Base-by-base conservation (phyloP, 2,888 invertebrate genomes). In the Apantesis nais region DNA sequence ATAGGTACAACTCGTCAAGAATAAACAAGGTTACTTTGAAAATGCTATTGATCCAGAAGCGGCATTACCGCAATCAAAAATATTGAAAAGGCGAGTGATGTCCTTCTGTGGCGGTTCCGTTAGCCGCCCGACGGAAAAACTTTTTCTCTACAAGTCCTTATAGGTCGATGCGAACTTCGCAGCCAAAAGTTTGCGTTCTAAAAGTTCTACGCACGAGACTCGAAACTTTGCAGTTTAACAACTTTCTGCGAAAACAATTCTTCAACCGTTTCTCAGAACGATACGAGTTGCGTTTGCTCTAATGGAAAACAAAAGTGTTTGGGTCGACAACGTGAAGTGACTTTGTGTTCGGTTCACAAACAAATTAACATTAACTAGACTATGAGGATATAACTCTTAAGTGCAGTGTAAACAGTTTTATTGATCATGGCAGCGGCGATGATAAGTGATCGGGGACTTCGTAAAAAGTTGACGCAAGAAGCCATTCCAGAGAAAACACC, bases 371-470 rank as follows among this genome's bases (percentile, higher is more conserved):
- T 73, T 70, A 68, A 70, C 69, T 60, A 67, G 66, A 64, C 71
- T 70, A 79, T 78, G 75, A 77, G 60, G 64, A 76, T 64, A 71
- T 68, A 74, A 72, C 68, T 78, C 70, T 75, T 78, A 72, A 80
- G 79, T 85, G 81, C 65, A 85, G 85, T 86, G 81, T 66, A 73
- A 78, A 74, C 73, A 73, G 58, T 66, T 71, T 63, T 34, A 73
- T 71, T 78, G 77, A 90, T 89, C 78, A 96, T 96, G 96, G 96
- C 96, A 71, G 95, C 96, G 48, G 96, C 95, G 66, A 95, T 96
- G 95, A 93, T 96, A 83, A 91, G 92, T 72, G 95, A 96, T 69
- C 91, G 95, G 62, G 95, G 95, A 79, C 91, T 95, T 65, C 90
- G 95, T 65, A 95, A 95, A 83, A 95, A 95, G 83, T 86, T 95